Evolutionary conservation across 2,797 vertebrate genomes (phyloP).

Genomic region (Caiman crocodilus): DNA sequence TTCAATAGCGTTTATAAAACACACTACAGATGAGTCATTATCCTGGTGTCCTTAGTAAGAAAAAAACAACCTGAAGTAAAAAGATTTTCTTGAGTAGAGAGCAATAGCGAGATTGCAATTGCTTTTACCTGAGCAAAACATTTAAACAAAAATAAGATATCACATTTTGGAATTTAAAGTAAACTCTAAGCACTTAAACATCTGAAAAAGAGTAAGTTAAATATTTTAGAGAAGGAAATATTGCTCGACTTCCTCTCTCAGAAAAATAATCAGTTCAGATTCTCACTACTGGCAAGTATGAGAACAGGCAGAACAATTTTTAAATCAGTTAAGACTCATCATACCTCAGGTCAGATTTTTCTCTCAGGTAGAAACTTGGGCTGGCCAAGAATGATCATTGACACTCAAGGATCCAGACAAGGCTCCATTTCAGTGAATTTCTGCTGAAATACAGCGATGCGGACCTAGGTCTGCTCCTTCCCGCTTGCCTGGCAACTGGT

Average conservation of each 20-base stretch:
- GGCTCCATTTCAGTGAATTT: not conserved
- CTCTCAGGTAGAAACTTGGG: not conserved
- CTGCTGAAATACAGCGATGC: rapidly evolving
- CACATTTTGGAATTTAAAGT: not conserved
- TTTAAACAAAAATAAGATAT: not conserved
- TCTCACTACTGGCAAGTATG: not conserved
- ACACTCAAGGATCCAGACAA: not conserved
- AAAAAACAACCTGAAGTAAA: not conserved
- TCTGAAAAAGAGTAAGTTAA: not conserved
- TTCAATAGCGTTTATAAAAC: not conserved
- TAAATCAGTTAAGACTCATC: not conserved
- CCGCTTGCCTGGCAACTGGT: too few relatives aligned
- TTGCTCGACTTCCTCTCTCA: not conserved
- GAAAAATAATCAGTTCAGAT: not conserved
- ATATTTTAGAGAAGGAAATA: not conserved
- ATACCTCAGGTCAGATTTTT: not conserved
- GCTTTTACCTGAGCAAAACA: not conserved
- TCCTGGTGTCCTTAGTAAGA: not conserved
- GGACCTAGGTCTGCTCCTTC: not conserved
- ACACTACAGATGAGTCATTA: not conserved
- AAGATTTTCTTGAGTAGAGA: not conserved
- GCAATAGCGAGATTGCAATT: not conserved
- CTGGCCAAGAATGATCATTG: not conserved
- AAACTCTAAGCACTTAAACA: not conserved
- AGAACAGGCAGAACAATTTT: not conserved